Evolutionary conservation across 2,113 vertebrate species (phyloP).

Genomic region (Argyrosomus japonicus): DNA sequence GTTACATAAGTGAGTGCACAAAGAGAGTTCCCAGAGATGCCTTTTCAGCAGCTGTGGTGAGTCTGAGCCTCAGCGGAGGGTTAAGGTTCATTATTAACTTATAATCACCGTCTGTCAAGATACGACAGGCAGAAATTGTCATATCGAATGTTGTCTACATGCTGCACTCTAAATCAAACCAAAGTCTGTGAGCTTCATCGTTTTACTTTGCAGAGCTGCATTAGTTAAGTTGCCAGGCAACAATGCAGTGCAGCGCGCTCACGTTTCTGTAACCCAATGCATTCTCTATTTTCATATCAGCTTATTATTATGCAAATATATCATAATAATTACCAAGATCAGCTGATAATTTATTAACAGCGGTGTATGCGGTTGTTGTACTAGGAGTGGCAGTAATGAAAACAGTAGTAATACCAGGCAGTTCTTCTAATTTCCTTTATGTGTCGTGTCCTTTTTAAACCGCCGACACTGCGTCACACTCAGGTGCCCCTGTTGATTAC

Average conservation of each 20-base stretch:
- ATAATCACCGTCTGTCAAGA: conserved; percentile 16
- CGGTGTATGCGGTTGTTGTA: not conserved
- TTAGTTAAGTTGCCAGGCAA: conserved; percentile 82
- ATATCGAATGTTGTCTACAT: conserved; percentile 15
- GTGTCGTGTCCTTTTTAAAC: conserved; percentile 33
- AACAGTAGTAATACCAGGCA: not conserved
- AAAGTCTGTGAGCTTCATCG: conserved; percentile 44
- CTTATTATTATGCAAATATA: conserved; percentile 54
- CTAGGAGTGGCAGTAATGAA: not conserved
- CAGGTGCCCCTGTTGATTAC: conserved; percentile 56
- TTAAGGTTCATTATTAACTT: conserved; percentile 45
- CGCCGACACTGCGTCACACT: conserved; percentile 57
- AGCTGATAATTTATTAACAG: conserved; percentile 6
- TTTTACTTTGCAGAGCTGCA: conserved; percentile 60
- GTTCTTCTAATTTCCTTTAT: conserved; percentile 42
- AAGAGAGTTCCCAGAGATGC: conserved; percentile 38
- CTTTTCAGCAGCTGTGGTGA: conserved; percentile 16
- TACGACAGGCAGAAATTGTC: conserved; percentile 16
- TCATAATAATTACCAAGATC: conserved; percentile 41
- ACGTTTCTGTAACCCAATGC: conserved; percentile 44
- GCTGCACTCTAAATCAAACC: conserved; percentile 48
- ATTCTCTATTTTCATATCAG: conserved; percentile 41
- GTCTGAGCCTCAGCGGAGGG: conserved; percentile 17
- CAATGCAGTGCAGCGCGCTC: conserved; percentile 61
- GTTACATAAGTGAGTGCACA: conserved; percentile 4